Percentiles rank a stretch among this genome's conserved stretches.
Conservation (phyloP, 2,113 vertebrate genomes). For the Callithrix jacchus region DNA sequence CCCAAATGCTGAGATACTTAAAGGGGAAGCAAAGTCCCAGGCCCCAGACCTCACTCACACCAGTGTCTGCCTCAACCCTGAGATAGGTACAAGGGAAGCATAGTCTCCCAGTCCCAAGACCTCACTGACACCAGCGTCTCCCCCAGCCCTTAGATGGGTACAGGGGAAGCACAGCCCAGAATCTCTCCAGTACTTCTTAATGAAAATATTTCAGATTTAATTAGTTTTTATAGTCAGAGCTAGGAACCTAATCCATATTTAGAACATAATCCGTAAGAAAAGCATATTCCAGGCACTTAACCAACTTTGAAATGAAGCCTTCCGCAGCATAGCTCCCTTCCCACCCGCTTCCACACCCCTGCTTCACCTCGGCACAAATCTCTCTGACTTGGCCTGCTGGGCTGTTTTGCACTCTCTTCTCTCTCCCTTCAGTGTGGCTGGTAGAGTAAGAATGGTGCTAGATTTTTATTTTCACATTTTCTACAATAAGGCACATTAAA, state of each 20-base stretch:
- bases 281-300: not conserved
- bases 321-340: too few relatives aligned
- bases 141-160: too few relatives aligned
- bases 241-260: not conserved
- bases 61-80: too few relatives aligned
- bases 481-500: not conserved
- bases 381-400: not conserved
- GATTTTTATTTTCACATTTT: not conserved
- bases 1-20: too few relatives aligned
- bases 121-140: not conserved
- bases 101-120: too few relatives aligned
- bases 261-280: not conserved
- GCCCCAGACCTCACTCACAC: too few relatives aligned
- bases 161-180: not conserved
- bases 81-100: too few relatives aligned
- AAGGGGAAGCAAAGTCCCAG: not conserved
- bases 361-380: not conserved
- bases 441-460: not conserved
- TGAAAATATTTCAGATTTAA: not conserved
- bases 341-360: too few relatives aligned
- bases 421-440: not conserved
- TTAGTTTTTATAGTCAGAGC: not conserved
- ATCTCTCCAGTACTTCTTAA: not conserved
- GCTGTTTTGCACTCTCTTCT: not conserved
- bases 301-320: not conserved